These are phyloP conservation scores for Melanotaenia maccullochi DNA, from an alignment of 2,797 vertebrate genomes.

Conservation along the genomic window DNA sequence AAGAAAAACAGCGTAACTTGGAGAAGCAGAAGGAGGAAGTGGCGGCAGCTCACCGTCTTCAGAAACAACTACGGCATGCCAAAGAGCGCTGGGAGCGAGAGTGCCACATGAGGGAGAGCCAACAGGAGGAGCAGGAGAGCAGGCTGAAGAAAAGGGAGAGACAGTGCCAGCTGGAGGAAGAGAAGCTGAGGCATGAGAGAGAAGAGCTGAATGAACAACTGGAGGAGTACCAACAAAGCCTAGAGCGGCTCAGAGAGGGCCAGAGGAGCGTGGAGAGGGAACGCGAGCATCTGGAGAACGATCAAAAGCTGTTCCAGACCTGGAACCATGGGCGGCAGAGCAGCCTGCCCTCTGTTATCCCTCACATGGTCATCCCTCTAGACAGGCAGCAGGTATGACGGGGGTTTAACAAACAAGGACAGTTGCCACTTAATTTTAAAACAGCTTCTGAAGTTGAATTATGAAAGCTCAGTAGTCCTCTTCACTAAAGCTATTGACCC, in stretches of 20 bases:
- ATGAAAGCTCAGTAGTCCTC: not conserved
- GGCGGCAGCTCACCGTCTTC: constrained; percentile 80
- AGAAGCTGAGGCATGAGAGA: constrained; percentile 79
- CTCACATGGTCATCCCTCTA: constrained; percentile 79
- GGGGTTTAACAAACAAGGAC: not conserved
- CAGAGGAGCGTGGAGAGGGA: constrained; percentile 89
- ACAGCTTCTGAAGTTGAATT: constrained; percentile 5
- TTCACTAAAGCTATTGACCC: constrained; percentile 25
- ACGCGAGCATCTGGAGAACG: constrained; percentile 78
- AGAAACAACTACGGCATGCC: constrained; percentile 84
- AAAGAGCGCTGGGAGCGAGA: constrained; percentile 88
- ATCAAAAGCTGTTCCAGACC: constrained; percentile 76
- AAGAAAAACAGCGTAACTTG: constrained; percentile 86
- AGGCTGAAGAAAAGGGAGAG: constrained; percentile 82
- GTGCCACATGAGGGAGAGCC: constrained; percentile 84
- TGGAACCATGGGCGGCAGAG: constrained; percentile 83
- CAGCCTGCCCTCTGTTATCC: constrained; percentile 75
- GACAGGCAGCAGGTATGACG: constrained; percentile 68
- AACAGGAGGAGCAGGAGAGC: constrained; percentile 82
- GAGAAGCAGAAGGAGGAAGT: constrained; percentile 88
- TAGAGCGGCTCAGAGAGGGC: constrained; percentile 91
- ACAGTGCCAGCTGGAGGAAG: constrained; percentile 82
- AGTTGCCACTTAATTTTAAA: not conserved
- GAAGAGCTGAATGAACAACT: constrained; percentile 84
- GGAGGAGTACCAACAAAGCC: constrained; percentile 90